Evolutionary conservation across 2,113 vertebrate species (phyloP).

Genomic region (Forbesichthys papilliferus): DNA sequence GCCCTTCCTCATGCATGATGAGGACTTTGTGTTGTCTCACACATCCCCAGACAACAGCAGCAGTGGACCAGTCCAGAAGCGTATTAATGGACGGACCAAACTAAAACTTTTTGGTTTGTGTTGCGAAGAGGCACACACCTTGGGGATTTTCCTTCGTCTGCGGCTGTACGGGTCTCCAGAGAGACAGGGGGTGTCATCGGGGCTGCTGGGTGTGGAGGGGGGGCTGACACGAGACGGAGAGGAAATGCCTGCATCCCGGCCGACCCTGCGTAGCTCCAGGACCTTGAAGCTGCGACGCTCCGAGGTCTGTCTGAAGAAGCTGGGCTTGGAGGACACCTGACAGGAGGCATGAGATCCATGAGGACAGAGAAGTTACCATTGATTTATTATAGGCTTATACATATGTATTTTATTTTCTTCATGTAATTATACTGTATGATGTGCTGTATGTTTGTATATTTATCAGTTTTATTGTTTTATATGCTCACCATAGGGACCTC

Average conservation of each 20-base stretch:
- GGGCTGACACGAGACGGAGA: slow-evolving; percentile 90
- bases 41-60: slow-evolving; percentile 27
- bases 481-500: no score
- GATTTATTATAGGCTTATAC: no score
- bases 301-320: slow-evolving; percentile 90
- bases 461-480: no score
- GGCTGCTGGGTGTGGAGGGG: slow-evolving; percentile 95
- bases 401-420: no score
- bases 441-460: no score
- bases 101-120: slow-evolving; percentile 20
- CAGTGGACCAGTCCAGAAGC: slow-evolving; percentile 19
- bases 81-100: background rate
- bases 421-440: no score
- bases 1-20: slow-evolving; percentile 20
- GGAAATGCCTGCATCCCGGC: slow-evolving; percentile 80
- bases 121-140: slow-evolving; percentile 73
- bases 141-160: slow-evolving; percentile 91
- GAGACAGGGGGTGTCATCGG: slow-evolving; percentile 90
- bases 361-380: no score
- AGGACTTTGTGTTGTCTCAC: slow-evolving; percentile 13
- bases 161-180: slow-evolving; percentile 91
- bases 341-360: background rate
- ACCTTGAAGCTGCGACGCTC: slow-evolving; percentile 93
- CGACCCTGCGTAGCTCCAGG: slow-evolving; percentile 86
- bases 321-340: slow-evolving; percentile 81